phyloP scores from a whole-genome alignment of 2,888 invertebrate genomes.

The Tinea semifulvella region DNA sequence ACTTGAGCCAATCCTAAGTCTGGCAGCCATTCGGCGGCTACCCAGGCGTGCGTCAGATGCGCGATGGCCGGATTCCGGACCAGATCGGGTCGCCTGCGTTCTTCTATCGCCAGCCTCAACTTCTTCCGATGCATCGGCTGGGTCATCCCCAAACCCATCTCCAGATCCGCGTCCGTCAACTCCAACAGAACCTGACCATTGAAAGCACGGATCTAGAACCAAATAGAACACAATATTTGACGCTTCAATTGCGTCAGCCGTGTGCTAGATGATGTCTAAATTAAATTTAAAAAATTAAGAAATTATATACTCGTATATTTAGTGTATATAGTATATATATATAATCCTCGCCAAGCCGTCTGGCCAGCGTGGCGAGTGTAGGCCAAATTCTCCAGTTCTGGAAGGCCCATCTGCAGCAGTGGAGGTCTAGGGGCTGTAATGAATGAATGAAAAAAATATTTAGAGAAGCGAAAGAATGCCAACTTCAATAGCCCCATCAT shows the following conservation, averaged over 20 bases:
- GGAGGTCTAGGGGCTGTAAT: no score
- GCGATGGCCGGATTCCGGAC: conserved; percentile 89
- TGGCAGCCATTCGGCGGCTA: conserved; percentile 91
- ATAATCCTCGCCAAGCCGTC: no score
- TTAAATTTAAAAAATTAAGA: no score
- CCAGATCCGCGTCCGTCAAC: conserved; percentile 89
- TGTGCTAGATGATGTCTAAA: conserved; percentile 7
- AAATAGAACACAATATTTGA: conserved; percentile 68
- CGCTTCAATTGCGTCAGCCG: conserved; percentile 55
- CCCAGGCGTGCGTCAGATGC: conserved; percentile 91
- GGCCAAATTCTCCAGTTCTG: no score
- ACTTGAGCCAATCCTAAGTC: conserved; percentile 88
- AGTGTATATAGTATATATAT: no score
- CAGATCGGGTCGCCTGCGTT: conserved; percentile 86
- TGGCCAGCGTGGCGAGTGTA: no score
- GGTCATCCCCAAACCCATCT: conserved; percentile 88
- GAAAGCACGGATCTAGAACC: conserved; percentile 74
- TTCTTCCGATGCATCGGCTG: conserved; percentile 96
- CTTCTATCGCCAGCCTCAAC: conserved; percentile 91
- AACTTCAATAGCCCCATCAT: no score
- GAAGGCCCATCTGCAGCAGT: no score
- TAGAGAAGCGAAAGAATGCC: no score
- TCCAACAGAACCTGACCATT: conserved; percentile 87
- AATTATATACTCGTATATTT: no score
- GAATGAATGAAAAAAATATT: no score